Conservation (phyloP, 2,888 invertebrate genomes). For the Phoenoteleia sp. region DNA sequence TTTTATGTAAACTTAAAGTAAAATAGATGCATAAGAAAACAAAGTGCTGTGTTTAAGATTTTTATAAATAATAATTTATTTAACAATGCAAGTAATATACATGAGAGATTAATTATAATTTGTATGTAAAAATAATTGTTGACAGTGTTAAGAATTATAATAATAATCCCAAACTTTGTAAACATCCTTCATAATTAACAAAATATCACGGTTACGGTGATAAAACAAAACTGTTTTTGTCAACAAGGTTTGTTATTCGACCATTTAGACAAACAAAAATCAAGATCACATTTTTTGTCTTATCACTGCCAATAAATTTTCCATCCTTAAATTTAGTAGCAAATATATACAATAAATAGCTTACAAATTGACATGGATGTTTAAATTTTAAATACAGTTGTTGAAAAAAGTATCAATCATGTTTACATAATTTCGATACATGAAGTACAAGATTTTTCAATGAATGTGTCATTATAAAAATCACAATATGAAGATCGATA, state of each 20-base stretch:
- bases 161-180: not conserved
- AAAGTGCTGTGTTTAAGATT: no score
- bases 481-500: constrained; percentile 41
- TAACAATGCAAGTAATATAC: constrained; percentile 66
- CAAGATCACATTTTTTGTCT: constrained; percentile 40
- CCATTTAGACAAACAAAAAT: not conserved
- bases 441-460: not conserved
- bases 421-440: constrained; percentile 14
- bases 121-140: constrained; percentile 53
- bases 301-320: constrained; percentile 44
- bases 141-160: constrained; percentile 51
- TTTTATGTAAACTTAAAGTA: no score
- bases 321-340: constrained; percentile 8
- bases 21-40: no score
- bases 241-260: not conserved
- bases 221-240: not conserved
- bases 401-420: constrained; percentile 36
- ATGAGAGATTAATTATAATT: constrained; percentile 59
- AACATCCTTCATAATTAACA: not conserved
- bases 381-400: constrained; percentile 16
- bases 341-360: constrained; percentile 66
- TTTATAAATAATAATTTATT: constrained; percentile 69
- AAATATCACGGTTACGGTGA: constrained; percentile 21
- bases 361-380: constrained; percentile 41
- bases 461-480: constrained; percentile 14